Conservation (phyloP, 2,797 vertebrate species). For the Protonibea diacanthus region DNA sequence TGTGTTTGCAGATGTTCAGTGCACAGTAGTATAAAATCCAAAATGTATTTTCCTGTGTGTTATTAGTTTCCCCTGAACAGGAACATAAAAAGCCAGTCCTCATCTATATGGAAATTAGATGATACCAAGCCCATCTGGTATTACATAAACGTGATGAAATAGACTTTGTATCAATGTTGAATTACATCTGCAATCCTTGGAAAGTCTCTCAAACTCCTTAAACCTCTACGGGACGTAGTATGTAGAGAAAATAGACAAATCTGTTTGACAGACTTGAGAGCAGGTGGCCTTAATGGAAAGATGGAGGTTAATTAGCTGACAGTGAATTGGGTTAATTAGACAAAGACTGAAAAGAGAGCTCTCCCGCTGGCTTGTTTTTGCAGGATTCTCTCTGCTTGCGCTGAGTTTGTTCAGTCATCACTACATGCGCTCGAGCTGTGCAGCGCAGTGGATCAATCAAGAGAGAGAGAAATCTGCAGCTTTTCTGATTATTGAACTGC, state of each 20-base stretch:
- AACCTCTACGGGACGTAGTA: background rate
- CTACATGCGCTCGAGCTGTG: background rate
- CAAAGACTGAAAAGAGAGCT: background rate
- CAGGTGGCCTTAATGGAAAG: conserved; percentile 6
- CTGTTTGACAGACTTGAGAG: background rate
- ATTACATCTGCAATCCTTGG: background rate
- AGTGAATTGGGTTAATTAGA: conserved; percentile 23
- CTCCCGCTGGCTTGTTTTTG: background rate
- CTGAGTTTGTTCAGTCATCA: background rate
- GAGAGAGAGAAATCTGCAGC: no score
- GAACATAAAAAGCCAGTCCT: conserved; percentile 1
- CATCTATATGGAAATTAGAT: conserved; percentile 26
- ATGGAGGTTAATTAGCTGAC: conserved; percentile 12
- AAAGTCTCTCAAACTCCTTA: background rate
- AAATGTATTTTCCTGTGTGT: background rate
- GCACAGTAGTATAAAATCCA: background rate
- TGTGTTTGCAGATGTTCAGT: conserved; percentile 7
- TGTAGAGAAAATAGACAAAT: background rate
- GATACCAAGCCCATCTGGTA: background rate
- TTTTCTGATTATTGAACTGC: background rate
- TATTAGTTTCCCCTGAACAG: background rate
- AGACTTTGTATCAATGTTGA: background rate
- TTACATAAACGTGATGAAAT: background rate
- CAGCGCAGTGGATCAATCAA: background rate
- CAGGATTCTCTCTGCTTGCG: background rate